Evolutionary conservation across 2,888 invertebrate species (phyloP).

Genomic region (Hirtodrosophila cameraria): DNA sequence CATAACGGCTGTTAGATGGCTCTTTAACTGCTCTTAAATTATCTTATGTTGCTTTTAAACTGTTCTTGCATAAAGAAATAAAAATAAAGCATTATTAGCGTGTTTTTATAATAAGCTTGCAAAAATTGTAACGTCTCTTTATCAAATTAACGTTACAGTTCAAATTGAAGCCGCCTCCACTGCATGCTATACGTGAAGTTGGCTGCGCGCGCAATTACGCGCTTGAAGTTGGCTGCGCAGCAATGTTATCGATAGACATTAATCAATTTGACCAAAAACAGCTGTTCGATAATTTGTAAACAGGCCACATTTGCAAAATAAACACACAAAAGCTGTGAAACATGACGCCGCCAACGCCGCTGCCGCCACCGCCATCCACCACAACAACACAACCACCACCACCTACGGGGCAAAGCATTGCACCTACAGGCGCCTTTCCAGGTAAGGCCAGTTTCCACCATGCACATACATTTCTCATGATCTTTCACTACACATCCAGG

Average conservation of each 20-base stretch:
- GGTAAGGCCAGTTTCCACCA: no score
- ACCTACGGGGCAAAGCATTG: conserved; percentile 57
- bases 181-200: conserved; percentile 36
- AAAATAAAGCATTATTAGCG: background rate
- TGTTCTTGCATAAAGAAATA: no score
- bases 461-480: no score
- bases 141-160: conserved; percentile 43
- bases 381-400: conserved; percentile 46
- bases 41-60: no score
- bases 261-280: conserved; percentile 20
- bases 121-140: conserved; percentile 6
- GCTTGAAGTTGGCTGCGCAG: conserved; percentile 22
- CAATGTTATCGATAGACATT: no score
- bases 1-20: no score
- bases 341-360: conserved; percentile 35
- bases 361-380: conserved; percentile 9
- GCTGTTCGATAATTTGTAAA: conserved; percentile 12
- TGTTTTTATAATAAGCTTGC: background rate
- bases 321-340: background rate
- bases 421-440: conserved; percentile 62
- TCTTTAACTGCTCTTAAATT: no score
- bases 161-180: conserved; percentile 12
- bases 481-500: no score
- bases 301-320: background rate
- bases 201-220: conserved; percentile 15